Percentiles rank a stretch among this genome's conserved stretches.
These are phyloP conservation scores for Tiliqua scincoides DNA, from an alignment of 2,113 vertebrate species.

Conservation along the genomic window DNA sequence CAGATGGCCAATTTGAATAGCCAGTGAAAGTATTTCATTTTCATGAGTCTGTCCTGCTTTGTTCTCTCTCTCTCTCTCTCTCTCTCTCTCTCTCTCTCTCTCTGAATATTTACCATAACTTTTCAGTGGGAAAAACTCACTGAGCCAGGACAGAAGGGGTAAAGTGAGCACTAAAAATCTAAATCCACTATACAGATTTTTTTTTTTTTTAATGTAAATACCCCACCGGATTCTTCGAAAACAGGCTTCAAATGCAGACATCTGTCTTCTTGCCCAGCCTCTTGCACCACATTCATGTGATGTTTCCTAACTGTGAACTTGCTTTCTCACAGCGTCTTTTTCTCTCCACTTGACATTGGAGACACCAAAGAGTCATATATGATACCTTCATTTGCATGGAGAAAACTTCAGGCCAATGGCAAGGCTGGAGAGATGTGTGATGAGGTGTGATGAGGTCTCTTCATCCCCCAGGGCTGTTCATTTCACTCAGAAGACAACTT, in stretches of 20 bases:
- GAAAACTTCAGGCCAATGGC: constrained; percentile 14
- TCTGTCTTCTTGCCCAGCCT: rapidly evolving
- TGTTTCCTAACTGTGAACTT: background rate
- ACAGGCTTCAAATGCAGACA: rapidly evolving
- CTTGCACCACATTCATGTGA: background rate
- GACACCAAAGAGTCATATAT: background rate
- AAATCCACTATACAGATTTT: rapidly evolving
- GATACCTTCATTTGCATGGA: constrained; percentile 24
- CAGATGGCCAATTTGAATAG: too few species aligned
- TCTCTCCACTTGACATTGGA: background rate
- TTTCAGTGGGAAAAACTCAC: background rate
- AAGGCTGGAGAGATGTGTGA: constrained; percentile 12
- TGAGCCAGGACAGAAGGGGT: background rate
- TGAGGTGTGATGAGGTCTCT: constrained; percentile 25
- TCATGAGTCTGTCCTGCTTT: too few species aligned
- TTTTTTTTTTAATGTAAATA: too few species aligned
- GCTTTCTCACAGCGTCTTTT: background rate
- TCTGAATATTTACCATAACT: background rate
- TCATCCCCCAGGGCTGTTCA: background rate
- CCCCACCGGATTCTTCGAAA: background rate
- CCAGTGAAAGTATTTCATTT: too few species aligned
- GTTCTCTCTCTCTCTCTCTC: too few species aligned
- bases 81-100: too few species aligned
- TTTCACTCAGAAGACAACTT: constrained; percentile 14
- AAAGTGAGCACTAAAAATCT: background rate